These are phyloP conservation scores for Gnathonemus longibarbis DNA, from an alignment of 2,113 vertebrate genomes.

Conservation along the genomic window DNA sequence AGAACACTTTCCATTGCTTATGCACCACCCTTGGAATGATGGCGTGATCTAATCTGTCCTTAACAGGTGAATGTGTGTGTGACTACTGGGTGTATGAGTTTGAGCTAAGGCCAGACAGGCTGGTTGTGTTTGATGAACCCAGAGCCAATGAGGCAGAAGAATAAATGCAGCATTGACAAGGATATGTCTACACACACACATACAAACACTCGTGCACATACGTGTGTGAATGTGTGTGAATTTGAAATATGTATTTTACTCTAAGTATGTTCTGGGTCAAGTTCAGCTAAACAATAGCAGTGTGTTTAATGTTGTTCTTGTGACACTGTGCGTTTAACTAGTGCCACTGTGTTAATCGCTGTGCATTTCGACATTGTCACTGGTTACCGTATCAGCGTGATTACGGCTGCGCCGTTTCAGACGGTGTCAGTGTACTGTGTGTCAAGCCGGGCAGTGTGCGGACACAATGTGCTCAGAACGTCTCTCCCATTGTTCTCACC, in stretches of 20 bases:
- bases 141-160: background rate
- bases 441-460: background rate
- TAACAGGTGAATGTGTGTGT: conserved; percentile 8
- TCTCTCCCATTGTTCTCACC: background rate
- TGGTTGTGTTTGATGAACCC: background rate
- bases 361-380: background rate
- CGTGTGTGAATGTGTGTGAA: no score
- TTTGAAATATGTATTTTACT: background rate
- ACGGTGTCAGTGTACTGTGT: background rate
- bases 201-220: no score
- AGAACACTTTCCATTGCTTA: background rate
- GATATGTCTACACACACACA: no score
- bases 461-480: conserved; percentile 22
- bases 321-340: background rate
- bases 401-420: background rate
- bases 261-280: background rate
- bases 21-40: background rate
- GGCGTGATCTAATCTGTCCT: conserved; percentile 14
- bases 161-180: background rate
- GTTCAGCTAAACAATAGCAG: background rate
- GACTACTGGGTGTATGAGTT: background rate
- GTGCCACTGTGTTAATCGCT: background rate
- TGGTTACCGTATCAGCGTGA: background rate
- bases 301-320: background rate
- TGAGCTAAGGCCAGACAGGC: background rate